phyloP scores from a whole-genome alignment of 92 coral and sea anemone species.

The Palythoa caribaeorum region DNA sequence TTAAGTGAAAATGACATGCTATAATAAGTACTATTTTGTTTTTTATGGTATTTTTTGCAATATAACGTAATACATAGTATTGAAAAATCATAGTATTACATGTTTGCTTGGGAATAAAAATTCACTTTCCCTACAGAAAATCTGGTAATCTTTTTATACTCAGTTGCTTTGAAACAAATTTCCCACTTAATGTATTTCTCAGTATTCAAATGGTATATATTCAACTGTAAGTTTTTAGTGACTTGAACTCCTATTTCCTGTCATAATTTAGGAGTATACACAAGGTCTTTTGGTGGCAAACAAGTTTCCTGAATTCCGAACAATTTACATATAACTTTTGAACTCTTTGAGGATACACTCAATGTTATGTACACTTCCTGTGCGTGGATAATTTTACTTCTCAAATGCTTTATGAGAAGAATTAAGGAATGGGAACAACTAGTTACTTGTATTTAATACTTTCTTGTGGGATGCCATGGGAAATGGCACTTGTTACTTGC shows the following conservation, averaged over 20 bases:
- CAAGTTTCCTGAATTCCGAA: not conserved
- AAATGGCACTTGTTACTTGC: not conserved
- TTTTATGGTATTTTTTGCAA: too few relatives aligned
- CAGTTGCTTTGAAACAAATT: not conserved
- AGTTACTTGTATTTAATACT: not conserved
- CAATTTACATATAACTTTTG: not conserved
- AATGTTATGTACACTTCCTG: conserved; percentile 8
- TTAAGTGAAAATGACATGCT: not conserved
- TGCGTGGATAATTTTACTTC: not conserved
- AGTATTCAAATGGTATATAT: not conserved
- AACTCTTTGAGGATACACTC: conserved; percentile 7
- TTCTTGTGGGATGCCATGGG: not conserved
- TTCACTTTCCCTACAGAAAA: not conserved
- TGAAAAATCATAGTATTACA: not conserved
- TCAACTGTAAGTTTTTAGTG: not conserved
- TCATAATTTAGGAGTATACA: not conserved
- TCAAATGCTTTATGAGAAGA: not conserved
- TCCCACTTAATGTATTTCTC: not conserved
- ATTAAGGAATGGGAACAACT: not conserved
- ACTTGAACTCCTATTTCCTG: not conserved
- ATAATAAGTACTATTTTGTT: not conserved
- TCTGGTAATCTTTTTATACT: not conserved
- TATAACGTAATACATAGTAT: not conserved
- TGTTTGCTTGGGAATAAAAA: not conserved
- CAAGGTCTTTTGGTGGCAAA: conserved; percentile 1